Base-by-base conservation (phyloP, 1,140 invertebrate species). In the Forficula auricularia region DNA sequence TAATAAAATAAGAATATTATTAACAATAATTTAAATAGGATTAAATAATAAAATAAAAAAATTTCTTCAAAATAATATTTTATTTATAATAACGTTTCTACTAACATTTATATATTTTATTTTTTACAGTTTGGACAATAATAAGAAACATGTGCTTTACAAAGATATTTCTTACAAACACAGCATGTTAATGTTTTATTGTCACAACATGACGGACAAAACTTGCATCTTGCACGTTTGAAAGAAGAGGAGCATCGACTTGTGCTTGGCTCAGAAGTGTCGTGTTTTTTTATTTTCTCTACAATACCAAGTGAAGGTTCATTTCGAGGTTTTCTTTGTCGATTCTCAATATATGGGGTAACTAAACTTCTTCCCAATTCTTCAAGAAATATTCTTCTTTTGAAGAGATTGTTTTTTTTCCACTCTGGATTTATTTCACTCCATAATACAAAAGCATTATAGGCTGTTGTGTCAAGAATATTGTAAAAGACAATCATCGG, bases 151-250 rank as follows among this genome's bases (percentile, higher is more conserved):
- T 9, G 34, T n/a, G 7, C 34, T 36, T 36, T 36, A 14, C 7
- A 36, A 36, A 36, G 10, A 36, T 36, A 7, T 36, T 36, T 7
- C 7, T 14, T 36, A 36, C 34, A 36, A 36, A 6, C 15, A n/a
- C 10, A 36, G 15, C 7, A 36, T 36, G 15, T 36, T 6, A 36
- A 15, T n/a, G 34, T 36, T 36, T 36, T 7, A 14, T 36, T 36
- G 13, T 36, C 34, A 14, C 34, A 36, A 36, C 34, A n/a, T 14
- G n/a, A n/a, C n/a, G n/a, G n/a, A 36, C 34, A 36, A 6, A 36
- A 36, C 15, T 36, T 36, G 34, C 34, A 36, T 36, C 34, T 36
- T 7, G 7, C 13, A 14, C 13, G 34, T 36, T 36, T 36, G 13
- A 10, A 7, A 14, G 34, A n/a, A n/a, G 10, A 6, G 14, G 10